These are phyloP conservation scores for Crenuchus spilurus DNA, from an alignment of 2,797 vertebrate species.

Conservation along the genomic window DNA sequence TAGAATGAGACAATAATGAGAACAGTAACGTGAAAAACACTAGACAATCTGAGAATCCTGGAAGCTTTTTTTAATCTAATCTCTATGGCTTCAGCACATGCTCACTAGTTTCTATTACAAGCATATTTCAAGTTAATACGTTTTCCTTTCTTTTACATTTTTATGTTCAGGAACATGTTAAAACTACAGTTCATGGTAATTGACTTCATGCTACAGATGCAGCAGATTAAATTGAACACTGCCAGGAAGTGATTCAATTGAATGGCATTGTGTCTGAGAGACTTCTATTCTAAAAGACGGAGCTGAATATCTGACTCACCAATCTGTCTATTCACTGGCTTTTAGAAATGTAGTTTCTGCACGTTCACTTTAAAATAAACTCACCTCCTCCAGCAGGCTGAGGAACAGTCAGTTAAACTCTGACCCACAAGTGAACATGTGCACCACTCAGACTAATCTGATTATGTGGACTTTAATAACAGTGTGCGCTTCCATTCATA, in stretches of 20 bases:
- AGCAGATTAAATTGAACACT: too few species aligned
- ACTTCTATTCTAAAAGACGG: neutral
- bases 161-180: neutral
- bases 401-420: slow-evolving; percentile 16
- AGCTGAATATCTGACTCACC: slow-evolving; percentile 23
- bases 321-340: neutral
- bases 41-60: neutral
- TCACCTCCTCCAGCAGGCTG: slow-evolving; percentile 2
- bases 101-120: neutral
- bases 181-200: neutral
- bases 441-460: slow-evolving; percentile 71
- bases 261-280: too few species aligned
- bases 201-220: neutral
- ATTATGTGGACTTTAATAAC: slow-evolving; percentile 72
- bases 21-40: neutral
- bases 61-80: neutral
- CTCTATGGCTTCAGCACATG: neutral
- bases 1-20: slow-evolving; percentile 7
- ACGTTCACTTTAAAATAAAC: slow-evolving; percentile 27
- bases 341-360: slow-evolving; percentile 13
- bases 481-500: slow-evolving; percentile 69
- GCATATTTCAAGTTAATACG: neutral
- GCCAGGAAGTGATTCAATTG: too few species aligned
- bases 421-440: slow-evolving; percentile 12
- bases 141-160: neutral